Conservation (phyloP, 2,113 vertebrate genomes). For the Cheirogaleus medius region DNA sequence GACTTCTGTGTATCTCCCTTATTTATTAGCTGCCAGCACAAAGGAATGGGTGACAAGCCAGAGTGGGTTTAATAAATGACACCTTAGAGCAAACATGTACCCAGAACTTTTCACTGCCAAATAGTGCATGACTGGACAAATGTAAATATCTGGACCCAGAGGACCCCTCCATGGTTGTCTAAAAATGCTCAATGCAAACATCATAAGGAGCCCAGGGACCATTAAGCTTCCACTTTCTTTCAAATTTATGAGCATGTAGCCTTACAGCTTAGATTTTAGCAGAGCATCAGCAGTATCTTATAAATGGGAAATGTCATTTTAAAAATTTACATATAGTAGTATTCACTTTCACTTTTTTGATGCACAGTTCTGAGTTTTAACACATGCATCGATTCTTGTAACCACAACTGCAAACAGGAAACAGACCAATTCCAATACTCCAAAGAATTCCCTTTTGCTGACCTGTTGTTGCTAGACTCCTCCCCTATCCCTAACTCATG, state of each 20-base stretch:
- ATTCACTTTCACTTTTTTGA: background rate
- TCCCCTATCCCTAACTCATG: background rate
- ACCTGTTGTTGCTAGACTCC: background rate
- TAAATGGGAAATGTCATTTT: slow-evolving; percentile 8
- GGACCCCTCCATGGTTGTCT: slow-evolving; percentile 6
- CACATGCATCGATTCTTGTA: background rate
- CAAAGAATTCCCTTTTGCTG: background rate
- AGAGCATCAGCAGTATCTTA: slow-evolving; percentile 46
- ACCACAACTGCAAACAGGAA: background rate
- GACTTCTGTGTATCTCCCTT: background rate
- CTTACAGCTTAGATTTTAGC: slow-evolving; percentile 49
- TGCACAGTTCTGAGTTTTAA: background rate
- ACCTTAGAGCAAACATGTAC: slow-evolving; percentile 42
- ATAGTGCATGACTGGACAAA: slow-evolving; percentile 60
- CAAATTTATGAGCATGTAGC: slow-evolving; percentile 17
- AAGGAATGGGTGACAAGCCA: background rate
- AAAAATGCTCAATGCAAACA: slow-evolving; percentile 51
- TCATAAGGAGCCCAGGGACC: slow-evolving; percentile 46
- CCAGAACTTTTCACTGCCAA: slow-evolving; percentile 47
- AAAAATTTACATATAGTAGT: background rate
- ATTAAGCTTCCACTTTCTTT: slow-evolving; percentile 52
- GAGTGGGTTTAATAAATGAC: slow-evolving; percentile 48
- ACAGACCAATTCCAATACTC: background rate
- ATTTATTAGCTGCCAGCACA: background rate
- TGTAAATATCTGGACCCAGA: slow-evolving; percentile 32